phyloP scores from a whole-genome alignment of 1,140 invertebrate species.

The Apis cerana region DNA sequence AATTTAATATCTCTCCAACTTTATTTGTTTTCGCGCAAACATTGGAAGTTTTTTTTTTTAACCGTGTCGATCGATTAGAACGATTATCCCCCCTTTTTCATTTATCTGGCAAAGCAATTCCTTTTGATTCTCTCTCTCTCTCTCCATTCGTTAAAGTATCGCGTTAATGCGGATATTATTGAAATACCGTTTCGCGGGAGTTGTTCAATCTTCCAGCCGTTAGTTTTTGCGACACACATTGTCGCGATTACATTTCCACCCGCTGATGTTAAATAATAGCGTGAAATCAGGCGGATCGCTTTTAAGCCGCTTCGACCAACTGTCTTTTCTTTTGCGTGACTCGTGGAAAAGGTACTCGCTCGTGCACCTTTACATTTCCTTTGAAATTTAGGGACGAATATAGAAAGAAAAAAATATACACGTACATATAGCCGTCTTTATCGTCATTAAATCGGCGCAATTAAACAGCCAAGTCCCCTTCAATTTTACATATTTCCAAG shows the following conservation, averaged over 20 bases:
- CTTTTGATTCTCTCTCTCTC: too few species aligned
- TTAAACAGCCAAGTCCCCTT: too few species aligned
- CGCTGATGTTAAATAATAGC: constrained; percentile 11
- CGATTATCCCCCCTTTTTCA: neutral
- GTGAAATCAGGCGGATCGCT: constrained; percentile 18
- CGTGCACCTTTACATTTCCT: too few species aligned
- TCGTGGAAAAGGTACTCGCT: too few species aligned
- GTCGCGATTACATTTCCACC: neutral
- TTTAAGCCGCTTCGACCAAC: too few species aligned
- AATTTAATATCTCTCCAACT: neutral
- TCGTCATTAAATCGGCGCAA: too few species aligned
- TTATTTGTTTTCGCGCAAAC: too few species aligned
- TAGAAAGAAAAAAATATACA: too few species aligned
- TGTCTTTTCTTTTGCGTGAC: neutral
- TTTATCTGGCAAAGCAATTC: neutral
- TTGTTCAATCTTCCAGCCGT: constrained; percentile 17
- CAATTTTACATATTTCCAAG: too few species aligned
- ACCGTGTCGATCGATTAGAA: neutral
- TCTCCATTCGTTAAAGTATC: neutral
- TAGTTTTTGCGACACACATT: constrained; percentile 1
- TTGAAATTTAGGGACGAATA: too few species aligned
- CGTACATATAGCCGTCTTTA: too few species aligned
- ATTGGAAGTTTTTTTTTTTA: too few species aligned
- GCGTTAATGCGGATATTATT: constrained; percentile 2
- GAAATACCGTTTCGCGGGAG: constrained; percentile 26